Conservation (phyloP, 2,888 invertebrate genomes). For the Acronicta leporina region DNA sequence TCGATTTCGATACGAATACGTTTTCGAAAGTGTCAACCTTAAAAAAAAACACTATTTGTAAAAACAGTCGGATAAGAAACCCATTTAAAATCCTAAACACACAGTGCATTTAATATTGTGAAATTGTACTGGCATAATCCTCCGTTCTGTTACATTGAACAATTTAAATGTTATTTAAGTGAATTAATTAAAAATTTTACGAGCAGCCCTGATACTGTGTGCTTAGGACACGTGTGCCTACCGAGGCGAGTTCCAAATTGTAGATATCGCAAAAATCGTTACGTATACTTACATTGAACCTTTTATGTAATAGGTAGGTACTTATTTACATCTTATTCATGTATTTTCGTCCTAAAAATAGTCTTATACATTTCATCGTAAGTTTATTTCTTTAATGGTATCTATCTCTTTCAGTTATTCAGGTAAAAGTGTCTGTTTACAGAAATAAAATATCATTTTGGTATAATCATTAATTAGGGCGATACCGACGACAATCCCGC, state of each 20-base stretch:
- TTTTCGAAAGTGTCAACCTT: too few relatives aligned
- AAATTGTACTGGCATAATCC: too few relatives aligned
- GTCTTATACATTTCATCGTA: background rate
- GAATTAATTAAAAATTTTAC: conserved; percentile 37
- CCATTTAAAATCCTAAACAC: too few relatives aligned
- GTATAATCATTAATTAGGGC: too few relatives aligned
- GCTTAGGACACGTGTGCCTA: conserved; percentile 27
- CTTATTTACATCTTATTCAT: conserved; percentile 20
- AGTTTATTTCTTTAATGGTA: background rate
- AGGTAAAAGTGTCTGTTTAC: too few relatives aligned
- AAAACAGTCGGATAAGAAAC: too few relatives aligned
- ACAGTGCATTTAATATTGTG: too few relatives aligned
- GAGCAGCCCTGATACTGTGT: conserved; percentile 15
- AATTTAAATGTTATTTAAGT: conserved; percentile 31
- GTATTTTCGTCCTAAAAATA: background rate
- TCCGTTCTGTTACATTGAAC: conserved; percentile 1
- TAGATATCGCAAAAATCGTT: conserved; percentile 34
- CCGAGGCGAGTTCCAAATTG: conserved; percentile 6
- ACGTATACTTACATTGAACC: conserved; percentile 6
- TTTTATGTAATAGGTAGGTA: conserved; percentile 17
- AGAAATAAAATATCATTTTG: too few relatives aligned
- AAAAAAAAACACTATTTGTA: too few relatives aligned
- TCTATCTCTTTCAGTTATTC: too few relatives aligned
- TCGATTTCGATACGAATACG: too few relatives aligned
- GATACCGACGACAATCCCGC: too few relatives aligned